Percentiles rank a stretch among this genome's conserved stretches.
Evolutionary conservation across 2,888 invertebrate species (phyloP).

Genomic region (Perizoma flavofasciatum): DNA sequence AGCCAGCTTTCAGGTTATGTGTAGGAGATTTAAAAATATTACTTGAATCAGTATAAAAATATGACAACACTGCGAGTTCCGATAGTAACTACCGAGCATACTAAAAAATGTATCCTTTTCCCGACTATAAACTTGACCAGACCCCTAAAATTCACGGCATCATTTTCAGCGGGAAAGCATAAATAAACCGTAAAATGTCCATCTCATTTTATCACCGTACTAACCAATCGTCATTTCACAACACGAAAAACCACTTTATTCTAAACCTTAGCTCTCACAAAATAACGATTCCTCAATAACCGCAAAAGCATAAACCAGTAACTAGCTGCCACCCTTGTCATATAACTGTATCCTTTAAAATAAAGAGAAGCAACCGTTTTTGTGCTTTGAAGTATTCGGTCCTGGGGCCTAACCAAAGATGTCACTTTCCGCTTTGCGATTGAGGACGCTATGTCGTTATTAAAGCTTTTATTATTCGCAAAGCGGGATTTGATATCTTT

Average conservation of each 20-base stretch:
- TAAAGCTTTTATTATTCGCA: no score
- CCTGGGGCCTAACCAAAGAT: no score
- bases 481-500: no score
- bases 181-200: constrained; percentile 27
- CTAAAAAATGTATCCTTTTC: not conserved
- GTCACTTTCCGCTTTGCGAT: no score
- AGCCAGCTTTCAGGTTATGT: no score
- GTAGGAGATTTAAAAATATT: no score
- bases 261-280: constrained; percentile 4
- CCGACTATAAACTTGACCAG: not conserved
- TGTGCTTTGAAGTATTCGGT: no score
- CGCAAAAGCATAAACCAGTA: not conserved
- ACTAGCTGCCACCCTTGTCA: not conserved
- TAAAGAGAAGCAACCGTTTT: no score
- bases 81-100: not conserved
- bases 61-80: no score
- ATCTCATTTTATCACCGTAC: constrained; percentile 24
- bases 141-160: constrained; percentile 5
- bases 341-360: no score
- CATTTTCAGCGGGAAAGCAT: constrained; percentile 16
- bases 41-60: no score
- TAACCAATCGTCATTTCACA: constrained; percentile 15
- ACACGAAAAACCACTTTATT: constrained; percentile 21
- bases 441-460: no score
- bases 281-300: not conserved